Percentiles rank a stretch among this genome's conserved stretches.
These are phyloP conservation scores for Eumerus sabulonum DNA, from an alignment of 2,888 invertebrate species.

Conservation along the genomic window DNA sequence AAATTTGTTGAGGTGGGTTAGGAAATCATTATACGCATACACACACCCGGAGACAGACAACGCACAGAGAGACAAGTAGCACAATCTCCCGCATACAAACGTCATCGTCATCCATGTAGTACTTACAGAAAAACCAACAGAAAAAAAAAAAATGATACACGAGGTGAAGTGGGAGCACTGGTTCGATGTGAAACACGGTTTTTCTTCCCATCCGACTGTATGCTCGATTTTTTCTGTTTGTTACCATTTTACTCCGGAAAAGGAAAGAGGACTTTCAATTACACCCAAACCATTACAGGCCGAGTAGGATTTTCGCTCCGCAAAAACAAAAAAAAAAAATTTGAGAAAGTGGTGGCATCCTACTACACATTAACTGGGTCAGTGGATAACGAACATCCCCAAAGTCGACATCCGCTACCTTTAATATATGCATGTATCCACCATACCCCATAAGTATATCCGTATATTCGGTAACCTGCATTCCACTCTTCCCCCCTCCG, in stretches of 20 bases:
- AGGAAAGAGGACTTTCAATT: constrained; percentile 45
- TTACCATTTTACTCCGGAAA: constrained; percentile 45
- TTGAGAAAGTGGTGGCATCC: constrained; percentile 32
- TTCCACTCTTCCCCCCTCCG: constrained; percentile 32
- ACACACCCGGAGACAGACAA: constrained; percentile 1
- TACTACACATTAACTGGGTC: constrained; percentile 67
- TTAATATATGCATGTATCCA: neutral
- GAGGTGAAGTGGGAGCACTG: constrained; percentile 2
- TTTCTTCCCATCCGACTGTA: neutral
- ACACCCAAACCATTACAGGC: constrained; percentile 2
- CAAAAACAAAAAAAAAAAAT: neutral
- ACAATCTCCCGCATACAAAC: constrained; percentile 51
- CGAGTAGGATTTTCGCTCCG: constrained; percentile 8
- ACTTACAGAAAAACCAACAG: too few relatives aligned
- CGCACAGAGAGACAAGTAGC: constrained; percentile 29
- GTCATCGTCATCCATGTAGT: constrained; percentile 28
- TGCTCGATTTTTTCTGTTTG: neutral
- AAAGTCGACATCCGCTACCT: constrained; percentile 5
- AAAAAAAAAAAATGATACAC: constrained; percentile 8
- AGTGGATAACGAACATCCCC: constrained; percentile 60
- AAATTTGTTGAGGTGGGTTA: constrained; percentile 79
- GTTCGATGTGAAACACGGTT: constrained; percentile 5
- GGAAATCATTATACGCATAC: constrained; percentile 74
- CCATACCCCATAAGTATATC: constrained; percentile 1
- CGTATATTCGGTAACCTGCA: too few relatives aligned